Conservation (phyloP, 2,888 invertebrate species). For the Melikaiella ostensackeni region DNA sequence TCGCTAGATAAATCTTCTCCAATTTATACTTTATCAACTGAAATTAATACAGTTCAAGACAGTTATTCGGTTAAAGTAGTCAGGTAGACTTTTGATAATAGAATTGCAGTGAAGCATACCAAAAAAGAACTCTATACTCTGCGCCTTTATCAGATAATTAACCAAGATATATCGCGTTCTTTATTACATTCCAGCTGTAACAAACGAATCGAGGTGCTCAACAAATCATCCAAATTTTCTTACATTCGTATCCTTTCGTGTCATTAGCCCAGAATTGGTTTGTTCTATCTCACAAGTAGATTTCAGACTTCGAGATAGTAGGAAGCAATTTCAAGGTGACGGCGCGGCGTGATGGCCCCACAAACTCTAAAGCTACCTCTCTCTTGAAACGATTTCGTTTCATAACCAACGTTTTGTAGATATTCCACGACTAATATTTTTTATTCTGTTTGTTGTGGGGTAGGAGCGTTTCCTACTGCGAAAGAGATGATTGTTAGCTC, state of each 20-base stretch:
- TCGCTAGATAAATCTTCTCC: not conserved
- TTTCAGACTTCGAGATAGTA: constrained; percentile 52
- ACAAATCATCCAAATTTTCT: constrained; percentile 58
- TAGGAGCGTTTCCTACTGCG: not conserved
- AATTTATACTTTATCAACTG: not conserved
- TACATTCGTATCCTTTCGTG: constrained; percentile 55
- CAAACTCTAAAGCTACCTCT: constrained; percentile 47
- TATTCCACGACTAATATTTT: not conserved
- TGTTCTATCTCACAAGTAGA: constrained; percentile 56
- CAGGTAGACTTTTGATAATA: not conserved
- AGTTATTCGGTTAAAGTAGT: not conserved
- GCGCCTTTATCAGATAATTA: constrained; percentile 34
- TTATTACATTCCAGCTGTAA: constrained; percentile 33
- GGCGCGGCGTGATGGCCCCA: constrained; percentile 49
- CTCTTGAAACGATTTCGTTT: constrained; percentile 1
- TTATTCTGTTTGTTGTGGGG: not conserved
- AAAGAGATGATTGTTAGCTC: constrained; percentile 2
- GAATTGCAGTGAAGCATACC: constrained; percentile 16
- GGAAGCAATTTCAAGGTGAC: constrained; percentile 55
- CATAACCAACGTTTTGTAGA: constrained; percentile 15
- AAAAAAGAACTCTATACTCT: not conserved
- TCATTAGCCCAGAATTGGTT: constrained; percentile 57
- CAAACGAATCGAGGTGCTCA: constrained; percentile 35
- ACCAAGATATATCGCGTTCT: constrained; percentile 29
- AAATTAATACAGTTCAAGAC: not conserved